phyloP scores from a whole-genome alignment of 2,888 invertebrate species.

The Archips crataeganus region DNA sequence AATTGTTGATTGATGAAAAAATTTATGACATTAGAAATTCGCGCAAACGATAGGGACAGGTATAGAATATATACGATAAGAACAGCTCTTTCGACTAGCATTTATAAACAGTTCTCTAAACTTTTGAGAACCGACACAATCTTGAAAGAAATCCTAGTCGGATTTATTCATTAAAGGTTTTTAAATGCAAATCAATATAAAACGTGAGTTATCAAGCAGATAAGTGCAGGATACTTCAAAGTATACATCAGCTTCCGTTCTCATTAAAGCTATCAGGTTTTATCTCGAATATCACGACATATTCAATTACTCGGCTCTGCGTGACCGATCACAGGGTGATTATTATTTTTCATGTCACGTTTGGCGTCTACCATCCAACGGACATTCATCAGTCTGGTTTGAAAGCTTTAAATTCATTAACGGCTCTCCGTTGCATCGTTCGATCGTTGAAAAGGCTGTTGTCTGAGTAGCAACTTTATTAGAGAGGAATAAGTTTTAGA shows the following conservation, averaged over 20 bases:
- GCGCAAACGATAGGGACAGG: too few relatives aligned
- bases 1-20: too few relatives aligned
- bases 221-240: slow-evolving; percentile 26
- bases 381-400: slow-evolving; percentile 45
- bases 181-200: slow-evolving; percentile 10
- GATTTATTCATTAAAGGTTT: too few relatives aligned
- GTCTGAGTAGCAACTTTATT: slow-evolving; percentile 1
- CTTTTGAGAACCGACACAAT: not conserved
- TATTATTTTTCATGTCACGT: slow-evolving; percentile 49
- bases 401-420: slow-evolving; percentile 43
- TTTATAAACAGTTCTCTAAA: too few relatives aligned
- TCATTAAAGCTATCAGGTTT: slow-evolving; percentile 32
- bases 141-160: too few relatives aligned
- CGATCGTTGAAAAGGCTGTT: not conserved
- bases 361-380: slow-evolving; percentile 35
- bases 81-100: too few relatives aligned
- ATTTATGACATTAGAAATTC: too few relatives aligned
- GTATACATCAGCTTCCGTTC: slow-evolving; percentile 31
- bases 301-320: slow-evolving; percentile 50
- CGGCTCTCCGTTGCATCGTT: not conserved
- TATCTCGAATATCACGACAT: slow-evolving; percentile 44
- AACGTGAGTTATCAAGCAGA: slow-evolving; percentile 34
- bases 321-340: slow-evolving; percentile 50
- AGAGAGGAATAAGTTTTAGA: not conserved
- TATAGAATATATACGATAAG: too few relatives aligned